Conservation (phyloP, 2,797 vertebrate species). For the Notolabrus celidotus region DNA sequence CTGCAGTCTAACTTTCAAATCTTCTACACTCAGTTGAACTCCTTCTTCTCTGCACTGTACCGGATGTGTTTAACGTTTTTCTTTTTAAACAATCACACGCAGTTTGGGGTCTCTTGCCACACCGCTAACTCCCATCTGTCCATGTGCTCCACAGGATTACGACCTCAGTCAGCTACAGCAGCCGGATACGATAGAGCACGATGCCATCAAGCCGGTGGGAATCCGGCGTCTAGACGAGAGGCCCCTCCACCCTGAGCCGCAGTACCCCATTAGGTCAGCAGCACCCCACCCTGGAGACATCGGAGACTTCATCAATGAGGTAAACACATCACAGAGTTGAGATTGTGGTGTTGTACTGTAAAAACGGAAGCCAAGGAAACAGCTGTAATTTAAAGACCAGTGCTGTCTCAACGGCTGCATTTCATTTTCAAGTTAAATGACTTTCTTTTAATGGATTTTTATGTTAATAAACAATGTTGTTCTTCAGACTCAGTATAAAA, state of each 20-base stretch:
- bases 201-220: conserved; percentile 94
- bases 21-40: conserved; percentile 53
- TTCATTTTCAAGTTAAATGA: conserved; percentile 43
- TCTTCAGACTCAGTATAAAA: conserved; percentile 35
- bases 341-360: conserved; percentile 1
- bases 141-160: conserved; percentile 88
- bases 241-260: conserved; percentile 96
- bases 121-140: conserved; percentile 67
- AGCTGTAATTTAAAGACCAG: conserved; percentile 45
- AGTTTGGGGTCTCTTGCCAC: conserved; percentile 40
- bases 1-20: conserved; percentile 58
- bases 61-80: conserved; percentile 42
- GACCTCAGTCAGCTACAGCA: conserved; percentile 99
- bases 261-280: conserved; percentile 96
- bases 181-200: conserved; percentile 94
- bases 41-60: conserved; percentile 17
- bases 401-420: conserved; percentile 23
- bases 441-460: conserved; percentile 53
- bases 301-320: conserved; percentile 99
- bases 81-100: conserved; percentile 44
- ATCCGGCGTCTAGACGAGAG: conserved; percentile 96
- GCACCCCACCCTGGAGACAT: conserved; percentile 98
- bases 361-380: conserved; percentile 12
- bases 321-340: conserved; percentile 61
- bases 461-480: conserved; percentile 64